Evolutionary conservation across 2,888 invertebrate species (phyloP), one percentile per base, ranked within the genome.

Genomic region (Notodonta dromedarius): DNA sequence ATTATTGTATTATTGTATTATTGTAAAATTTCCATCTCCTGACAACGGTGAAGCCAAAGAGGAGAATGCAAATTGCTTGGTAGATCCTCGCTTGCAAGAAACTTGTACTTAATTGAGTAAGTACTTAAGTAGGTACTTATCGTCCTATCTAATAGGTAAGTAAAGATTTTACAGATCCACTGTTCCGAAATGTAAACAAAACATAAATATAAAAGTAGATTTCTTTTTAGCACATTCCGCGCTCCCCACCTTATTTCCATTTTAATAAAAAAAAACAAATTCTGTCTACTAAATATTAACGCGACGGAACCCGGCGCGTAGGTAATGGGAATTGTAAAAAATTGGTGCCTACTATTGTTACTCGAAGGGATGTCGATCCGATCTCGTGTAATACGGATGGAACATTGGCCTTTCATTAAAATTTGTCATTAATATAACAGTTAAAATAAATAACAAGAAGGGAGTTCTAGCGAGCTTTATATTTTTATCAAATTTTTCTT

Each of bases 231-330:
- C 58, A 12, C 4, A 52, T 14, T 51, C 56, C 42, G n/a, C 24
- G 48, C 32, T 51, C 39, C 55, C 42, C 16, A n/a, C 32, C 54
- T 61, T 57, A 68, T 71, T 71, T 63, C 54, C 71, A 73, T 68
- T 71, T 70, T 61, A 65, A 63, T 68, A 61, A 68, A 65, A 74
- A 63, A 42, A 9, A 71, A 64, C 54, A 68, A 66, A 62, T 61
- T 68, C 42, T 46, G 46, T 58, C 59, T 58, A 32, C 56, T 65
- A 69, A 75, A 75, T 76, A 70, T 67, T 67, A 67, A 69, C 56
- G 61, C 60, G 64, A 58, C 50, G 55, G 59, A 60, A 55, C 60
- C 58, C 57, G 48, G 58, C 48, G 46, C 53, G 60, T 57, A 32
- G 58, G 50, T 62, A 74, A 73, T 66, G 67, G 65, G 64, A 60